phyloP scores from a whole-genome alignment of 2,888 invertebrate species.

The Cabera pusaria region DNA sequence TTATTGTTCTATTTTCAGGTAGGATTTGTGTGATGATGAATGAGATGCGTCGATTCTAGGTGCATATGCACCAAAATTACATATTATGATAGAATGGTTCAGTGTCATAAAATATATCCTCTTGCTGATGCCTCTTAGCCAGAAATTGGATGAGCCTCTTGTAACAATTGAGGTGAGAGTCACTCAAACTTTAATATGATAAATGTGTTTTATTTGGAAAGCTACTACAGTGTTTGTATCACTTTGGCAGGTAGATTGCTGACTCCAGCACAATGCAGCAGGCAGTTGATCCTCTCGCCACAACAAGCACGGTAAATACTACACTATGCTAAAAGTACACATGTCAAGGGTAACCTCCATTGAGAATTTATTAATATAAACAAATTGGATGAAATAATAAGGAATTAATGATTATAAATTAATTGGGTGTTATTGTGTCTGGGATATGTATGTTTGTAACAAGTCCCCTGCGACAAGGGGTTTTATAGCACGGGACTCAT shows the following conservation, averaged over 20 bases:
- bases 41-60: slow-evolving; percentile 66
- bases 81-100: slow-evolving; percentile 80
- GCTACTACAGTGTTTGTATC: slow-evolving; percentile 61
- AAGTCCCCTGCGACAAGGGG: too few relatives aligned
- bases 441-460: too few relatives aligned
- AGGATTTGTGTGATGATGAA: slow-evolving; percentile 59
- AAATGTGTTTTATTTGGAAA: slow-evolving; percentile 14
- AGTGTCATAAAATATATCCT: slow-evolving; percentile 66
- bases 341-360: too few relatives aligned
- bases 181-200: slow-evolving; percentile 30
- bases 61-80: slow-evolving; percentile 70
- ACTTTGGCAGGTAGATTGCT: slow-evolving; percentile 82
- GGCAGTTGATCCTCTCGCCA: slow-evolving; percentile 81
- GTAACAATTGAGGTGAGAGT: slow-evolving; percentile 82
- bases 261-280: slow-evolving; percentile 84
- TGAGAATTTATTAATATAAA: too few relatives aligned
- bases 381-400: too few relatives aligned
- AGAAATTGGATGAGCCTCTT: slow-evolving; percentile 82
- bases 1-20: slow-evolving; percentile 55
- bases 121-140: slow-evolving; percentile 81
- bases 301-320: slow-evolving; percentile 75
- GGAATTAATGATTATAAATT: too few relatives aligned
- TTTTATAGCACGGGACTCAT: too few relatives aligned
- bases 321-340: slow-evolving; percentile 1
- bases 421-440: too few relatives aligned